These are phyloP conservation scores for Panthera uncia DNA, from an alignment of 2,113 vertebrate species.

Conservation along the genomic window DNA sequence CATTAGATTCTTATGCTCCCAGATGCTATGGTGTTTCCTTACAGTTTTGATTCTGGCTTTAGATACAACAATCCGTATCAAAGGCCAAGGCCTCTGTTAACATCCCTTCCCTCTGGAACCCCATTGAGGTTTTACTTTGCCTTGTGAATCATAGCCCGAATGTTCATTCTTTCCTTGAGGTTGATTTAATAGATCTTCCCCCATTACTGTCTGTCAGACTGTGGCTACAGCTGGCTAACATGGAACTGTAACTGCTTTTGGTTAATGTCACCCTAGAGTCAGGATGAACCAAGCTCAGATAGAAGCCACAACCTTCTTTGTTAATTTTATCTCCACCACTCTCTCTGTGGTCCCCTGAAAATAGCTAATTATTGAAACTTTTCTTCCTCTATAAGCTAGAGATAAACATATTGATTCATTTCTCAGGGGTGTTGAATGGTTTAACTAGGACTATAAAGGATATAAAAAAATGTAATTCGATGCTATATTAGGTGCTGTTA, in stretches of 20 bases:
- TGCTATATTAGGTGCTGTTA: slow-evolving; percentile 14
- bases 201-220: not conserved
- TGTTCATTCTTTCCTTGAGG: not conserved
- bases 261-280: not conserved
- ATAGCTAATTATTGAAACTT: slow-evolving; percentile 44
- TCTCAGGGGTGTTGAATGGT: slow-evolving; percentile 17
- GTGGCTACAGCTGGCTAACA: not conserved
- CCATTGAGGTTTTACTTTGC: not conserved
- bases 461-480: slow-evolving; percentile 46
- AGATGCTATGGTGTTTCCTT: not conserved
- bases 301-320: not conserved
- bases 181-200: slow-evolving; percentile 9
- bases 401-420: slow-evolving; percentile 42
- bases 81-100: not conserved
- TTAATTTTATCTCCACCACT: not conserved
- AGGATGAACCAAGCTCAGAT: not conserved
- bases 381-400: not conserved
- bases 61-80: not conserved
- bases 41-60: not conserved
- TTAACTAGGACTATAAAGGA: slow-evolving; percentile 3
- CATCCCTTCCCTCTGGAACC: not conserved
- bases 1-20: not conserved
- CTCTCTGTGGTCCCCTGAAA: slow-evolving; percentile 25
- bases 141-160: not conserved
- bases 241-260: not conserved